A percentile compares a stretch with the other conserved stretches of the same genome.
Conservation (phyloP, 2,888 invertebrate genomes). For the Gymnosoma rotundatum region DNA sequence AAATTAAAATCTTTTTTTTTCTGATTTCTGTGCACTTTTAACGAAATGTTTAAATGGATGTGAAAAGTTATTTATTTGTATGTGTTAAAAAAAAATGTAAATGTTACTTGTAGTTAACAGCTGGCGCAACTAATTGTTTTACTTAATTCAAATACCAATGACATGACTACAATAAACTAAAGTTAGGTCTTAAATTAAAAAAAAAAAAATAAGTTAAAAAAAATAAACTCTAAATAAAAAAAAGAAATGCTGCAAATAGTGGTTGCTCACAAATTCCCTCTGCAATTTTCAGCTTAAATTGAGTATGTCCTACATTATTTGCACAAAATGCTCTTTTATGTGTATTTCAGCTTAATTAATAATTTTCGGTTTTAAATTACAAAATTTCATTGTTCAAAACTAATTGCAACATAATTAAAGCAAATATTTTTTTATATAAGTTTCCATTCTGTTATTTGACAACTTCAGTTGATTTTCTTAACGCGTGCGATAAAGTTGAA, state of each 20-base stretch:
- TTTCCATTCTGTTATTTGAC: constrained; percentile 69
- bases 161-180: constrained; percentile 36
- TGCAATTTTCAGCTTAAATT: constrained; percentile 76
- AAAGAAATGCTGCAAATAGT: neutral
- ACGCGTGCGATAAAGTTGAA: constrained; percentile 26
- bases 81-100: neutral
- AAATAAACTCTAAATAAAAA: neutral
- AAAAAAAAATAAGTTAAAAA: neutral
- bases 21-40: neutral
- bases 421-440: constrained; percentile 74
- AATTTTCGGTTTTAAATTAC: constrained; percentile 50
- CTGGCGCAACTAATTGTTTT: constrained; percentile 78
- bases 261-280: constrained; percentile 12
- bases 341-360: neutral
- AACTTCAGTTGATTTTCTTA: constrained; percentile 73
- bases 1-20: neutral
- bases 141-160: constrained; percentile 39
- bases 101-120: constrained; percentile 13
- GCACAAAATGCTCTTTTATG: constrained; percentile 25
- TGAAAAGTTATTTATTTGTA: neutral
- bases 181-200: constrained; percentile 44
- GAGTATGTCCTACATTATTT: constrained; percentile 75
- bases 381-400: constrained; percentile 17
- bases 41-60: neutral
- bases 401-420: constrained; percentile 14